Evolutionary conservation across 2,797 vertebrate genomes (phyloP).

Genomic region (Melanotaenia nigrans): DNA sequence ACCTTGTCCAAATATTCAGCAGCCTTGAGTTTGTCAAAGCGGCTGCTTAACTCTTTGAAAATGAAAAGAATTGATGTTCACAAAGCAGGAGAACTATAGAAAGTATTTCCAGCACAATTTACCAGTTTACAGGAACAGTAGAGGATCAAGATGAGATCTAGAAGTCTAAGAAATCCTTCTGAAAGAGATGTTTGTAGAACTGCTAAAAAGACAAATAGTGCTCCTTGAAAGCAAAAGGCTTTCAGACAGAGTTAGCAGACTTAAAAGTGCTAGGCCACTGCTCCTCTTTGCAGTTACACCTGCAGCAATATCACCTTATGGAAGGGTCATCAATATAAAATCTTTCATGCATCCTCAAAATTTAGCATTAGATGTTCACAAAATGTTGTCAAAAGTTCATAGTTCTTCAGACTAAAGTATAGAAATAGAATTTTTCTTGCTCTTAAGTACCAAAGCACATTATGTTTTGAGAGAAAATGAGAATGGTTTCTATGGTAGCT

Average conservation of each 20-base stretch:
- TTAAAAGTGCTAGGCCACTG: no score
- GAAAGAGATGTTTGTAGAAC: not conserved
- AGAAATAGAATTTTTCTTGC: not conserved
- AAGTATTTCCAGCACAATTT: not conserved
- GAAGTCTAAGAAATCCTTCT: no score
- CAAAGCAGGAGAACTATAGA: not conserved
- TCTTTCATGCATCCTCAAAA: not conserved
- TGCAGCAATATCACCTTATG: not conserved
- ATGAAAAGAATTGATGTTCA: not conserved
- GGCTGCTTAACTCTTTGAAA: not conserved
- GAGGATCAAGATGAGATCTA: not conserved
- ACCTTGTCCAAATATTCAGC: no score
- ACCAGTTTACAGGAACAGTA: not conserved
- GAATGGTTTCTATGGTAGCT: not conserved
- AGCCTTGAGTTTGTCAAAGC: not conserved
- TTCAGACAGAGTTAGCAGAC: not conserved
- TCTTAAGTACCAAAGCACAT: not conserved
- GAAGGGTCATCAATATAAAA: not conserved
- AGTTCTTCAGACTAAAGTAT: not conserved
- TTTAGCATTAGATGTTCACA: not conserved
- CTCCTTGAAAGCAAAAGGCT: not conserved
- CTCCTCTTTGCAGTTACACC: not conserved
- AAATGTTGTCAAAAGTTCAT: not conserved
- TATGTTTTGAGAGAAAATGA: not conserved
- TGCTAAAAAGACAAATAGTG: not conserved